Evolutionary conservation across 2,113 vertebrate species (phyloP).

Genomic region (Turnix velox): DNA sequence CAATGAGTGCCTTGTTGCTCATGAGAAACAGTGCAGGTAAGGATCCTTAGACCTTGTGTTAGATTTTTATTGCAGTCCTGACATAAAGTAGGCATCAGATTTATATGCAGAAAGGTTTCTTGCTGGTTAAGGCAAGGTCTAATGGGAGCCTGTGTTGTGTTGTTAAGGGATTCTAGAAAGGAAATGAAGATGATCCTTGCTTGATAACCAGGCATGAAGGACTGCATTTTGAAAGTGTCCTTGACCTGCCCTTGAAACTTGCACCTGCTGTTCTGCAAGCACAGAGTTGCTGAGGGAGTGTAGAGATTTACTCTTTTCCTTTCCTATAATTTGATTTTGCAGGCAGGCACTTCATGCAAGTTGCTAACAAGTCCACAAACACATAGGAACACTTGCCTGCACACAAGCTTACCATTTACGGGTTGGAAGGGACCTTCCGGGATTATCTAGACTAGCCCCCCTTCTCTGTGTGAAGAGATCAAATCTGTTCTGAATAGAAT

Average conservation of each 20-base stretch:
- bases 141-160: background rate
- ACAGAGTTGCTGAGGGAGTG: background rate
- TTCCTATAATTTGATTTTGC: background rate
- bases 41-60: background rate
- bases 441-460: background rate
- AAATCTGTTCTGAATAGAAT: background rate
- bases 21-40: background rate
- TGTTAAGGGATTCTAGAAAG: background rate
- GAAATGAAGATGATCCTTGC: background rate
- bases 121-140: background rate
- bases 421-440: background rate
- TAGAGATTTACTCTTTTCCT: background rate
- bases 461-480: background rate
- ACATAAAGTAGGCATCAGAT: background rate
- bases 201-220: background rate
- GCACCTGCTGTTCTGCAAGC: background rate
- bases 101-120: constrained; percentile 33
- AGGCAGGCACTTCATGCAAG: background rate
- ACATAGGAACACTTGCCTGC: background rate
- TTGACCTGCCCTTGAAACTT: background rate
- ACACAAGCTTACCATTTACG: background rate
- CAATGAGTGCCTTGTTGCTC: background rate
- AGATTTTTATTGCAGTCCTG: constrained; percentile 17
- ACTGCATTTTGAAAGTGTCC: background rate
- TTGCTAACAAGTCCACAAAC: background rate